Conservation (phyloP, 2,797 vertebrate genomes). For the Syngnathus rostellatus region DNA sequence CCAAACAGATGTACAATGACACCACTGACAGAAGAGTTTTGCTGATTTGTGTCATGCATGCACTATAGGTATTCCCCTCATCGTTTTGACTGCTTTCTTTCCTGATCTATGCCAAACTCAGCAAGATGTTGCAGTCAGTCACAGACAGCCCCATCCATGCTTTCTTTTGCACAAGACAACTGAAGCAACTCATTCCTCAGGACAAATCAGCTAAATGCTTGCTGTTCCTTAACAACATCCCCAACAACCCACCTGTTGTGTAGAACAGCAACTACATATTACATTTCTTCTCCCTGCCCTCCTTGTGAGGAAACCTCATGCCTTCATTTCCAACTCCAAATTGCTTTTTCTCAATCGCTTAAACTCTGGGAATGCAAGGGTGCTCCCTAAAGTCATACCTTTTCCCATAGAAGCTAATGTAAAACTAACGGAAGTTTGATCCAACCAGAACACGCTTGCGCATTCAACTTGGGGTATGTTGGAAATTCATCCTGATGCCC, state of each 20-base stretch:
- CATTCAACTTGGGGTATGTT: too few relatives aligned
- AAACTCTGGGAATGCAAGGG: constrained; percentile 29
- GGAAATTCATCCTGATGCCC: too few relatives aligned
- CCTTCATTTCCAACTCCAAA: constrained; percentile 49
- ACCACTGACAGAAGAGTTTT: constrained; percentile 53
- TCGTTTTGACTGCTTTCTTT: constrained; percentile 35
- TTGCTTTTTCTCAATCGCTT: constrained; percentile 40
- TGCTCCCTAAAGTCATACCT: constrained; percentile 6
- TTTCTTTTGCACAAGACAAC: constrained; percentile 50
- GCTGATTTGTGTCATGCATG: constrained; percentile 59
- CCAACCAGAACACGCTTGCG: too few relatives aligned
- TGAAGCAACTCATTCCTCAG: constrained; percentile 53
- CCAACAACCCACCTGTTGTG: too few relatives aligned
- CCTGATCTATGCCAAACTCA: constrained; percentile 59
- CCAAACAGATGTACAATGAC: constrained; percentile 63
- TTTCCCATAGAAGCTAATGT: too few relatives aligned
- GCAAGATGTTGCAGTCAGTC: constrained; percentile 49
- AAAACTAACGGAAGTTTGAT: too few relatives aligned
- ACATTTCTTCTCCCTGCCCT: constrained; percentile 12
- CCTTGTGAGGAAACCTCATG: constrained; percentile 37
- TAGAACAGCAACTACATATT: constrained; percentile 26
- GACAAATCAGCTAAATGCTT: constrained; percentile 42
- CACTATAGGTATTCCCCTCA: constrained; percentile 26
- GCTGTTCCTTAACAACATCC: too few relatives aligned
- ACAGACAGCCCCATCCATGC: constrained; percentile 44